These are phyloP conservation scores for Hippopotamus amphibius DNA, from an alignment of 2,113 vertebrate species.

Conservation along the genomic window DNA sequence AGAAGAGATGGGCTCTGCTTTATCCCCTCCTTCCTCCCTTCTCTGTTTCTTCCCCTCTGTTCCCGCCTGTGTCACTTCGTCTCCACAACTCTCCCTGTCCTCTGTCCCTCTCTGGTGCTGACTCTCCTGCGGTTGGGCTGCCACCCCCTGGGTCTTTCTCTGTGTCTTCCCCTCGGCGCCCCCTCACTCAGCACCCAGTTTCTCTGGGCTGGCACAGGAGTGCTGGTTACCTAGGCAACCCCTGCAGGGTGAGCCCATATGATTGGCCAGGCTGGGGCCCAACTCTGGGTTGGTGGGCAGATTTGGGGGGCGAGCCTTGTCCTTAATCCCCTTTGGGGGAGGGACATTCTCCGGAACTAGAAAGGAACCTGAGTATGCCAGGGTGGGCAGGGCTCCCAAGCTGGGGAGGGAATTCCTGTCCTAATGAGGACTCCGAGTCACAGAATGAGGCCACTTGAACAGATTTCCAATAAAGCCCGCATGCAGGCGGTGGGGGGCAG, in stretches of 20 bases:
- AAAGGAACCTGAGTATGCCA: not conserved
- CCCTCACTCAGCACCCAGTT: constrained; percentile 45
- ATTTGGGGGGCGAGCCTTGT: constrained; percentile 69
- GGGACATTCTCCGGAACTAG: not conserved
- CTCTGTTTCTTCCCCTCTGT: fast-evolving
- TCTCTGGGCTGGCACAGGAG: constrained; percentile 66
- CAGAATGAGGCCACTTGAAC: not conserved
- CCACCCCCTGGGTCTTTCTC: not conserved
- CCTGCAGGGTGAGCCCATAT: constrained; percentile 24
- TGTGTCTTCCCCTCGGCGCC: not conserved
- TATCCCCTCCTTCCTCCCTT: not conserved
- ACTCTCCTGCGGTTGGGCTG: not conserved
- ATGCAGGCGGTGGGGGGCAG: not conserved
- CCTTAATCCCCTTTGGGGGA: constrained; percentile 1
- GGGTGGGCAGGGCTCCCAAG: not conserved
- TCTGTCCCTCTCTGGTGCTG: not conserved
- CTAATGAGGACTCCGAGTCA: not conserved
- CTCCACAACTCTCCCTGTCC: not conserved
- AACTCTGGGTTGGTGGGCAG: constrained; percentile 76
- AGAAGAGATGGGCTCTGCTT: not conserved
- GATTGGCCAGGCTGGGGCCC: constrained; percentile 70
- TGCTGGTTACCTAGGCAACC: constrained; percentile 81
- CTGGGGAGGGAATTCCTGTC: not conserved
- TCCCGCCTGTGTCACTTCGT: not conserved
- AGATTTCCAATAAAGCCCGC: not conserved